Percentiles rank a stretch among this genome's conserved stretches.
Evolutionary conservation across 2,888 invertebrate species (phyloP).

Genomic region (Phymatocera aterrima): DNA sequence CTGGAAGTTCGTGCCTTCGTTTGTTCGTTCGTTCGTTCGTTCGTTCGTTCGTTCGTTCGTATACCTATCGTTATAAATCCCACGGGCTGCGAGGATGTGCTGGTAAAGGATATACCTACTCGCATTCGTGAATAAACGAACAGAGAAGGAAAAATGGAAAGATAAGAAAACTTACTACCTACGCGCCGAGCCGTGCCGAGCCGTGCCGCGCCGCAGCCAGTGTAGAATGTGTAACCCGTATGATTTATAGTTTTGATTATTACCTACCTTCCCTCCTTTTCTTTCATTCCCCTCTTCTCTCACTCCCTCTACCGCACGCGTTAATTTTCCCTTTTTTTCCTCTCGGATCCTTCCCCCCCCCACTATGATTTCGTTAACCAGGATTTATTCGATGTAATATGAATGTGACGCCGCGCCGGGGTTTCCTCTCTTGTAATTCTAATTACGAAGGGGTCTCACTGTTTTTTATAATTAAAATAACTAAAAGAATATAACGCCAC

Average conservation of each 20-base stretch:
- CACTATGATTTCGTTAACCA: neutral
- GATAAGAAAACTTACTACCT: neutral
- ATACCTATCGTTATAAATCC: too few relatives aligned
- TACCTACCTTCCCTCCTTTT: neutral
- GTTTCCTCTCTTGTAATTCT: neutral
- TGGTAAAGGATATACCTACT: too few relatives aligned
- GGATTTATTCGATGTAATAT: constrained; percentile 22
- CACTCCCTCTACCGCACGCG: neutral
- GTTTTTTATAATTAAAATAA: constrained; percentile 41
- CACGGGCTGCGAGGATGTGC: neutral
- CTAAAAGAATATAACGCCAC: constrained; percentile 25
- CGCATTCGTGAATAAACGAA: constrained; percentile 7
- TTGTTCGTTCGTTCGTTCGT: too few relatives aligned
- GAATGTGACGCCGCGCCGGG: neutral
- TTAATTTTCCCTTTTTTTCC: neutral
- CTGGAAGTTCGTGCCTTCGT: too few relatives aligned
- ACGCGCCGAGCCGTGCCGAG: too few relatives aligned
- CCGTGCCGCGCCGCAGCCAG: too few relatives aligned
- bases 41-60: too few relatives aligned
- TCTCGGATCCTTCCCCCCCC: neutral
- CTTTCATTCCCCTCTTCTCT: neutral
- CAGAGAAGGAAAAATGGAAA: too few relatives aligned
- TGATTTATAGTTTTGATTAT: constrained; percentile 14
- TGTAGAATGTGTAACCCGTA: neutral
- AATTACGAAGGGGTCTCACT: constrained; percentile 32